Conservation (phyloP, 2,888 invertebrate genomes). For the Sarcophaga variegata region DNA sequence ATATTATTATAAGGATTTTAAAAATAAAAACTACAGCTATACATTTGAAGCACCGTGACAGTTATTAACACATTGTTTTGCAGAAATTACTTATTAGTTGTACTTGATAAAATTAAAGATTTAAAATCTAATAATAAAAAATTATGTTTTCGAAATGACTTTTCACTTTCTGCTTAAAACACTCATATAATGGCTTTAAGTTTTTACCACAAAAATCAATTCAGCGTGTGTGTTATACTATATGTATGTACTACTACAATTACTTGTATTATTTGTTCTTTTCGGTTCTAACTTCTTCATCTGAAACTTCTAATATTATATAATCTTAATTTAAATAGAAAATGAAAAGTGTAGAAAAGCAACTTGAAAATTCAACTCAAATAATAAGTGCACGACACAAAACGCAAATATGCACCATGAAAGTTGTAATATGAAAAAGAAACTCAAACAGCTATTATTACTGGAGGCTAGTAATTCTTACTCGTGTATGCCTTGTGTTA, state of each 20-base stretch:
- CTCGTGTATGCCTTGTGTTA: neutral
- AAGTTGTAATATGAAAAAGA: neutral
- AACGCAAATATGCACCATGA: slow-evolving; percentile 27
- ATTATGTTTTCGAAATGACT: too few species aligned
- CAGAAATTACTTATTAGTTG: too few species aligned
- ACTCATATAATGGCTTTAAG: too few species aligned
- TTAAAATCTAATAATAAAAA: too few species aligned
- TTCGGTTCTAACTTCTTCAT: neutral
- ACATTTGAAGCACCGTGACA: too few species aligned
- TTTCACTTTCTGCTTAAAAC: too few species aligned
- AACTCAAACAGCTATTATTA: neutral
- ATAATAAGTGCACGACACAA: slow-evolving; percentile 29
- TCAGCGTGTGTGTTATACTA: neutral
- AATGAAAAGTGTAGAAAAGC: neutral
- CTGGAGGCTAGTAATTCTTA: neutral
- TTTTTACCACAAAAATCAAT: neutral
- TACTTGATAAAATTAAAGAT: too few species aligned
- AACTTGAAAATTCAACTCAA: slow-evolving; percentile 5
- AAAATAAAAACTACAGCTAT: too few species aligned
- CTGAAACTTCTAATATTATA: slow-evolving; percentile 19
- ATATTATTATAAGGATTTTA: too few species aligned
- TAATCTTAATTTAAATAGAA: slow-evolving; percentile 34
- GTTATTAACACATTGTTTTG: too few species aligned
- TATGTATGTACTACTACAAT: neutral
- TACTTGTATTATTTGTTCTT: slow-evolving; percentile 5